Evolutionary conservation across 2,888 invertebrate species (phyloP).

Genomic region (Pardosa pseudoannulata): DNA sequence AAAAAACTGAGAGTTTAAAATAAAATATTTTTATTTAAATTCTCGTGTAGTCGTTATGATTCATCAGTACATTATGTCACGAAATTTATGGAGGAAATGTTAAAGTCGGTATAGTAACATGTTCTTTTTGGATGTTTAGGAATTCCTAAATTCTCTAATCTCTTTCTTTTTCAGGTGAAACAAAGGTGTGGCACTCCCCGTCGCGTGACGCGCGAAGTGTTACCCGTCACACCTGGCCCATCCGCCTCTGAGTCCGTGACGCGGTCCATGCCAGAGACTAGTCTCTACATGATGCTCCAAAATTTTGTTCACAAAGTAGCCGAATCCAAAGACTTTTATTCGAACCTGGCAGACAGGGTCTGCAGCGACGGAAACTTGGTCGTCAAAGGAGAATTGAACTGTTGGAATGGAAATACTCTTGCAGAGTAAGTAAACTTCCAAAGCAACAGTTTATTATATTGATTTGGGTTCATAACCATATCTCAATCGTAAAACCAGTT

Average conservation of each 20-base stretch:
- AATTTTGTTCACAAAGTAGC: conserved; percentile 76
- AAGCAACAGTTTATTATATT: too few relatives aligned
- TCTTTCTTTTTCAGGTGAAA: conserved; percentile 67
- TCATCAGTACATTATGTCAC: too few relatives aligned
- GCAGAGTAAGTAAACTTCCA: conserved; percentile 85
- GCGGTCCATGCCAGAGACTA: conserved; percentile 25
- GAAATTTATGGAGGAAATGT: too few relatives aligned
- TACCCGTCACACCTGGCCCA: conserved; percentile 18
- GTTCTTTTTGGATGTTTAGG: too few relatives aligned
- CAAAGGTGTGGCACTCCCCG: conserved; percentile 73
- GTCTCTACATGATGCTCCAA: conserved; percentile 72
- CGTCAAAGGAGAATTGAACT: conserved; percentile 80
- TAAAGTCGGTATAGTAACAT: too few relatives aligned
- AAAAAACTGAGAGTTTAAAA: too few relatives aligned
- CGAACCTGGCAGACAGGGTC: conserved; percentile 86
- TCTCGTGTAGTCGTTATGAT: too few relatives aligned
- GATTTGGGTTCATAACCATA: too few relatives aligned
- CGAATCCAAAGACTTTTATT: conserved; percentile 88
- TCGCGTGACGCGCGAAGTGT: conserved; percentile 52
- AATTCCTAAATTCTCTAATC: too few relatives aligned
- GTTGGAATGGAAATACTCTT: conserved; percentile 89
- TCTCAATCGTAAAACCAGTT: too few relatives aligned
- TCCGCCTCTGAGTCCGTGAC: neutral
- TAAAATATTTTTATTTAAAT: too few relatives aligned
- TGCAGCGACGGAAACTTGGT: conserved; percentile 83